Base-by-base conservation (phyloP, 2,797 vertebrate genomes). In the Periparus ater region DNA sequence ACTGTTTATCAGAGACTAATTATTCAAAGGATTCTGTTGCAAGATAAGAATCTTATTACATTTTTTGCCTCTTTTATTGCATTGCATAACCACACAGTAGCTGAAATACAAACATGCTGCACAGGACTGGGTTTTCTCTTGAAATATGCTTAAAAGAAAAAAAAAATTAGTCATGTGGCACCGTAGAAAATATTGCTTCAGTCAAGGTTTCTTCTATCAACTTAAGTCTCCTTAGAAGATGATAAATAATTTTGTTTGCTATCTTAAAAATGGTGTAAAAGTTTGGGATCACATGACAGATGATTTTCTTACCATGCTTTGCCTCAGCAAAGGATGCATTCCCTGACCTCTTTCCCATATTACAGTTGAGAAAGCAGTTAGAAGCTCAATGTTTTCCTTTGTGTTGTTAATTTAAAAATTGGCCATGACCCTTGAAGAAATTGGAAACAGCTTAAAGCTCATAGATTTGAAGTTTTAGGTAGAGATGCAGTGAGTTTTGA, bases 1-100 rank as follows among this genome's bases (percentile, higher is more conserved):
- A 53, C 65, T 66, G 50, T 67, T 94, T 96, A 93, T 91, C 84
- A 89, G 78, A 57, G 44, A 78, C 57, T 72, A 71, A 92, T 87
- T 90, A 92, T 71, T 78, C 78, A 74, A 60, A 85, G 38, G 38
- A 54, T 80, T 91, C 88, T 87, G 91, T 74, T 86, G 68, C 34
- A 81, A 94, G 93, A 76, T 94, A 97, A 94, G 92, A 89, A 65
- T 76, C 40, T 68, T 63, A 74, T 26, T 89, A 75, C 38, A 76
- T 74, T 84, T 85, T 91, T 85, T 22, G 27, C 40, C 53, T 47
- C 38, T 78, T 85, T 87, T 77, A 72, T 61, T 87, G 53, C 54
- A 71, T 44, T 89, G 73, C 50, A 47, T 55, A 50, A 91, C 48
- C 19, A n/a, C 14, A 1, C 1, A 2, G 61, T 55, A 40, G 65